These are phyloP conservation scores for Neocrepidodera transversa DNA, from an alignment of 2,888 invertebrate species.

Conservation along the genomic window DNA sequence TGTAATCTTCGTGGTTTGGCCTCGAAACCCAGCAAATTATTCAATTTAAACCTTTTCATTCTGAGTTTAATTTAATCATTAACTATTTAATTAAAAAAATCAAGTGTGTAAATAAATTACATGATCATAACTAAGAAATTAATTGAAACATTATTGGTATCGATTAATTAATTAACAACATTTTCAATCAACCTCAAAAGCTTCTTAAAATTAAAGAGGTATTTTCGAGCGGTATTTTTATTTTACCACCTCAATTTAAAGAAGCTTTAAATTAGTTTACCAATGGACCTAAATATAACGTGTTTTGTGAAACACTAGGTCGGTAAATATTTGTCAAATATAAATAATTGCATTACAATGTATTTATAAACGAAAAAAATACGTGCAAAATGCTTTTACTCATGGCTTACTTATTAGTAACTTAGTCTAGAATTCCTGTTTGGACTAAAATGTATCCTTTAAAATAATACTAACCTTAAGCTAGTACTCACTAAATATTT, in stretches of 20 bases:
- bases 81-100: too few species aligned
- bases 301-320: conserved; percentile 12
- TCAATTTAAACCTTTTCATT: too few species aligned
- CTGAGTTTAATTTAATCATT: too few species aligned
- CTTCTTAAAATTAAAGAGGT: conserved; percentile 2
- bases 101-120: too few species aligned
- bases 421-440: conserved; percentile 6
- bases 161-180: background rate
- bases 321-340: background rate
- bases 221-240: background rate
- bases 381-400: conserved; percentile 9
- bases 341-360: background rate
- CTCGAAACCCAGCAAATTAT: too few species aligned
- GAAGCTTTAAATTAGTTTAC: background rate
- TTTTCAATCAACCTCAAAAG: conserved; percentile 1
- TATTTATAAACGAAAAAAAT: background rate
- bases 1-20: too few species aligned
- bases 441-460: conserved; percentile 7
- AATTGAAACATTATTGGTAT: background rate
- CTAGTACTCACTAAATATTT: too few species aligned
- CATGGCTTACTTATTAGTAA: conserved; percentile 15
- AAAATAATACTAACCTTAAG: background rate
- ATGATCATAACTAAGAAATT: background rate
- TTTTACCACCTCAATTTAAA: conserved; percentile 1
- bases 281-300: background rate